Evolutionary conservation across 2,113 vertebrate genomes (phyloP).

Genomic region (Mustela nigripes): DNA sequence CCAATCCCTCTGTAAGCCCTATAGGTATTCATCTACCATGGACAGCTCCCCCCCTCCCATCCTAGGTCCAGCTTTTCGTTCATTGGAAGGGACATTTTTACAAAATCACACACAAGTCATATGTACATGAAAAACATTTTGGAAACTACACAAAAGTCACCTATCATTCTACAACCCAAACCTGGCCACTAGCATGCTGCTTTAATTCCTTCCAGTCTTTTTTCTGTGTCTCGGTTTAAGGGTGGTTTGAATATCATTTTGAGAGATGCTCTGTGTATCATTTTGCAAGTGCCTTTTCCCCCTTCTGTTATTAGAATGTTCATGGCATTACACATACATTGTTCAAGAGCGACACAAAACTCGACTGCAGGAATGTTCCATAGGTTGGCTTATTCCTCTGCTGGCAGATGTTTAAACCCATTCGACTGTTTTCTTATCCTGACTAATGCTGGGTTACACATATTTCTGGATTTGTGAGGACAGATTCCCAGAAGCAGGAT

Average conservation of each 20-base stretch:
- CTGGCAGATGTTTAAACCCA: background rate
- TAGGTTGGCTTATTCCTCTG: background rate
- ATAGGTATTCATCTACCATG: background rate
- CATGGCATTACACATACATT: too few species aligned
- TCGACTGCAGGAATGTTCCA: background rate
- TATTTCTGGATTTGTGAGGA: background rate
- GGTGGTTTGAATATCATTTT: background rate
- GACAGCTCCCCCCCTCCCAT: background rate
- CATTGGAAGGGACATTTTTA: background rate
- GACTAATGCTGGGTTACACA: background rate
- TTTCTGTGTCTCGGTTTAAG: background rate
- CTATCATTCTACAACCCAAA: background rate
- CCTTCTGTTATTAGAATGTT: background rate
- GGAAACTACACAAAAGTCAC: background rate
- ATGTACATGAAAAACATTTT: background rate
- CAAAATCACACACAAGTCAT: background rate
- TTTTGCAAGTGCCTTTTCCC: background rate
- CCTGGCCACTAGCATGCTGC: background rate
- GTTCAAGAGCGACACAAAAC: background rate
- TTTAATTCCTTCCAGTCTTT: background rate
- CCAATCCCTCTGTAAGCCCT: constrained; percentile 12
- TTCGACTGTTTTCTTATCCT: background rate
- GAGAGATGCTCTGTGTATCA: background rate
- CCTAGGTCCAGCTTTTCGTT: background rate
- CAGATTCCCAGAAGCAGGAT: background rate